phyloP scores from a whole-genome alignment of 1,140 invertebrate species.

The Pseudobourletiella spinata region DNA sequence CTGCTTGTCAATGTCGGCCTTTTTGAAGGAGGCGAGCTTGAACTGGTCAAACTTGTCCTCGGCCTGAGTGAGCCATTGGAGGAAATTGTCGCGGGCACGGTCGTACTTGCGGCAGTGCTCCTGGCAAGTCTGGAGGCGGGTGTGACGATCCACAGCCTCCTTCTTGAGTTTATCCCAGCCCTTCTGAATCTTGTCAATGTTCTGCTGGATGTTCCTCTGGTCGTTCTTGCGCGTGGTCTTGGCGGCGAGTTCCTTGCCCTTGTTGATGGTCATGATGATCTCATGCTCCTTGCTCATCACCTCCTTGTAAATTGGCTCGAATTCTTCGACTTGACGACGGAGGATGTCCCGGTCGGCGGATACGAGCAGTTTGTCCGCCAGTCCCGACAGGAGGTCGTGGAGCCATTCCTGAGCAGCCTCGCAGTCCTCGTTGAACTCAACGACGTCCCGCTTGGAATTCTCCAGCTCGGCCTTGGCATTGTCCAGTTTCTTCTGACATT shows the following conservation, averaged over 20 bases:
- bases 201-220: conserved; percentile 50
- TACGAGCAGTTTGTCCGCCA: conserved; percentile 67
- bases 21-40: conserved; percentile 65
- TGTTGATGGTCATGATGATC: conserved; percentile 86
- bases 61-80: conserved; percentile 76
- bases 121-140: conserved; percentile 70
- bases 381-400: conserved; percentile 61
- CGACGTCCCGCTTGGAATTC: conserved; percentile 68
- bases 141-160: conserved; percentile 72
- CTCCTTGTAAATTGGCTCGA: conserved; percentile 80
- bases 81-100: conserved; percentile 68
- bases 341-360: conserved; percentile 76
- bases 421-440: conserved; percentile 50
- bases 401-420: conserved; percentile 86
- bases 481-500: conserved; percentile 73
- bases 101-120: conserved; percentile 89
- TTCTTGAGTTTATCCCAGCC: conserved; percentile 84
- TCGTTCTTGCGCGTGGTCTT: conserved; percentile 45
- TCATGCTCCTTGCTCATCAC: conserved; percentile 84
- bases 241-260: conserved; percentile 62
- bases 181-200: conserved; percentile 75
- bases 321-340: conserved; percentile 74
- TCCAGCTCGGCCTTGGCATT: conserved; percentile 67
- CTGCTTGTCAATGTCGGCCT: conserved; percentile 77
- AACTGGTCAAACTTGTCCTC: conserved; percentile 74